Conservation (phyloP, 1,140 invertebrate species). For the Octopus sinensis region DNA sequence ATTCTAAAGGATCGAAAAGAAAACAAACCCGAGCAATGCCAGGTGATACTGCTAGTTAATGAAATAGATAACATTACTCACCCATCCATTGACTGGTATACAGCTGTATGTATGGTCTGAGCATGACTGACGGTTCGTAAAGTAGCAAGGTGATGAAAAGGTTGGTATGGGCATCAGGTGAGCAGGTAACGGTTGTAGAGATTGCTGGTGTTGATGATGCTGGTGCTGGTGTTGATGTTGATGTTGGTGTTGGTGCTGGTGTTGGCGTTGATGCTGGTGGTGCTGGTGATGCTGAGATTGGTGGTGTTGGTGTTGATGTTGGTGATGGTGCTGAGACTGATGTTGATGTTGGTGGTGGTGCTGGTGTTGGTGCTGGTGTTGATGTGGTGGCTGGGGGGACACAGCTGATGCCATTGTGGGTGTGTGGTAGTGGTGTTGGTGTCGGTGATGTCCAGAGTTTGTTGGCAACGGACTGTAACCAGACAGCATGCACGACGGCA, state of each 20-base stretch:
- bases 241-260: slow-evolving; percentile 25
- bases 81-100: slow-evolving; percentile 2
- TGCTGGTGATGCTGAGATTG: slow-evolving; percentile 34
- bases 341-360: slow-evolving; percentile 33
- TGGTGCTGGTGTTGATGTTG: slow-evolving; percentile 30
- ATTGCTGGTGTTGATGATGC: slow-evolving; percentile 63
- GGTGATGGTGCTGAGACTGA: slow-evolving; percentile 22
- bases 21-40: background rate
- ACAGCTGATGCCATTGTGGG: slow-evolving; percentile 16
- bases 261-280: slow-evolving; percentile 28
- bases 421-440: slow-evolving; percentile 8
- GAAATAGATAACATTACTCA: background rate
- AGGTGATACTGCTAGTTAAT: background rate
- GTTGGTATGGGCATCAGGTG: slow-evolving; percentile 58
- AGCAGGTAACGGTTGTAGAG: slow-evolving; percentile 66
- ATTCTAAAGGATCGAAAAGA: no score
- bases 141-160: background rate
- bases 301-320: slow-evolving; percentile 33
- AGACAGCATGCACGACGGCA: slow-evolving; percentile 14
- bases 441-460: background rate
- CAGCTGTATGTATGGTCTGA: slow-evolving; percentile 14
- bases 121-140: slow-evolving; percentile 1
- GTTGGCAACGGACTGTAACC: slow-evolving; percentile 11
- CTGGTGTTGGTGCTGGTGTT: slow-evolving; percentile 28
- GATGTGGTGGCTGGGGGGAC: slow-evolving; percentile 25